Evolutionary conservation across 2,888 invertebrate species (phyloP).

Genomic region (Nezara viridula): DNA sequence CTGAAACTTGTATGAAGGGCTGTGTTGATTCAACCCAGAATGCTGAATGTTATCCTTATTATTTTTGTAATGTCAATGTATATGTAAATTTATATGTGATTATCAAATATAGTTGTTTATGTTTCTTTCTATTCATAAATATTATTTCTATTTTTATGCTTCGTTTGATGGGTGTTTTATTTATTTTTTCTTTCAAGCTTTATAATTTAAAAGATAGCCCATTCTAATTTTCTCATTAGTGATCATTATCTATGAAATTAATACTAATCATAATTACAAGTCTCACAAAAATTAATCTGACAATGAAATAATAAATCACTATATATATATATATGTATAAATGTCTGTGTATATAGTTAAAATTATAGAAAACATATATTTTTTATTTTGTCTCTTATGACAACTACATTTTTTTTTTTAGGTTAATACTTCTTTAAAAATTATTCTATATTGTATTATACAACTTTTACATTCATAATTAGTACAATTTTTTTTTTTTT

Average conservation of each 20-base stretch:
- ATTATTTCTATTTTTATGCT: background rate
- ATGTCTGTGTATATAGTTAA: background rate
- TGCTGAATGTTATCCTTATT: conserved; percentile 43
- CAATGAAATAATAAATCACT: background rate
- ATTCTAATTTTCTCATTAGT: background rate
- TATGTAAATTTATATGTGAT: background rate
- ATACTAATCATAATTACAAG: background rate
- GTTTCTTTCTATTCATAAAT: background rate
- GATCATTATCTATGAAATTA: background rate
- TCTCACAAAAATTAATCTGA: background rate
- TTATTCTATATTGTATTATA: conserved; percentile 14
- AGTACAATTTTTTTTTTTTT: conserved; percentile 4
- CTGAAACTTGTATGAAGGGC: background rate
- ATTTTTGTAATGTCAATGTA: background rate
- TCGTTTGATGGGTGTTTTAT: background rate
- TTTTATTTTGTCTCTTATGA: background rate
- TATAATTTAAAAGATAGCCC: background rate
- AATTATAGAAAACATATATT: background rate
- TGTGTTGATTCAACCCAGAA: background rate
- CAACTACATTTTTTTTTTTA: background rate
- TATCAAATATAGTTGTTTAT: background rate
- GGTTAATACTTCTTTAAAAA: no score
- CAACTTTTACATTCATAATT: background rate
- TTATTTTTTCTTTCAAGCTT: background rate
- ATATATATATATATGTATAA: background rate